Percentiles rank a stretch among this genome's conserved stretches.
Evolutionary conservation across 2,797 vertebrate species (phyloP).

Genomic region (Amblyraja radiata): DNA sequence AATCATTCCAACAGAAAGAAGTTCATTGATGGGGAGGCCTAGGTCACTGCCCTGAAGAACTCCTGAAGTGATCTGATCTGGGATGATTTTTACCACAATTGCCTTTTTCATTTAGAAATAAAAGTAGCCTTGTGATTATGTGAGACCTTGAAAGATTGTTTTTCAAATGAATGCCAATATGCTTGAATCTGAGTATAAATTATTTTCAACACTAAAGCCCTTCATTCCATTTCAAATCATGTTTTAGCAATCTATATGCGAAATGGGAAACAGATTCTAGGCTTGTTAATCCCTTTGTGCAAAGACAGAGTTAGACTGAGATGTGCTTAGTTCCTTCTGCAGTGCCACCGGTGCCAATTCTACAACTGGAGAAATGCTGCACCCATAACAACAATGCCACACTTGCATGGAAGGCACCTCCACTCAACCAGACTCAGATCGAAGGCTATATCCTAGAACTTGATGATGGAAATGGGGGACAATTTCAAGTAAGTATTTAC

Average conservation of each 20-base stretch:
- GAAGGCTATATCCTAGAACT: constrained; percentile 97
- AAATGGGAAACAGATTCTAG: neutral
- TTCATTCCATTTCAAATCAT: neutral
- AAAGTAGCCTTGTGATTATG: neutral
- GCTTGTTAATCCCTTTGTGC: neutral
- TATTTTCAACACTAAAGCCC: neutral
- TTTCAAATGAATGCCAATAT: neutral
- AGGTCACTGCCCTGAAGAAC: too few relatives aligned
- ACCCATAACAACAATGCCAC: constrained; percentile 93
- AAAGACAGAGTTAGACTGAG: constrained; percentile 38
- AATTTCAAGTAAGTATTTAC: constrained; percentile 78
- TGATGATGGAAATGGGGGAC: constrained; percentile 89
- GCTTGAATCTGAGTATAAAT: neutral
- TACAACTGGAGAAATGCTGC: constrained; percentile 95
- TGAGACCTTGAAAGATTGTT: neutral
- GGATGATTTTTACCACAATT: neutral
- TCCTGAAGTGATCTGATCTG: too few relatives aligned
- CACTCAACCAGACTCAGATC: constrained; percentile 63
- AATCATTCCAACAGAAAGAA: too few relatives aligned
- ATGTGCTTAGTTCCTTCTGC: constrained; percentile 58
- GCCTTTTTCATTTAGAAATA: neutral
- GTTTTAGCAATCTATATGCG: neutral
- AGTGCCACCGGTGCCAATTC: constrained; percentile 76
- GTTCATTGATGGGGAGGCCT: too few relatives aligned
- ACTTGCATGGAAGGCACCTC: constrained; percentile 83